Evolutionary conservation across 2,888 invertebrate genomes (phyloP).

Genomic region (Eurois occulta): DNA sequence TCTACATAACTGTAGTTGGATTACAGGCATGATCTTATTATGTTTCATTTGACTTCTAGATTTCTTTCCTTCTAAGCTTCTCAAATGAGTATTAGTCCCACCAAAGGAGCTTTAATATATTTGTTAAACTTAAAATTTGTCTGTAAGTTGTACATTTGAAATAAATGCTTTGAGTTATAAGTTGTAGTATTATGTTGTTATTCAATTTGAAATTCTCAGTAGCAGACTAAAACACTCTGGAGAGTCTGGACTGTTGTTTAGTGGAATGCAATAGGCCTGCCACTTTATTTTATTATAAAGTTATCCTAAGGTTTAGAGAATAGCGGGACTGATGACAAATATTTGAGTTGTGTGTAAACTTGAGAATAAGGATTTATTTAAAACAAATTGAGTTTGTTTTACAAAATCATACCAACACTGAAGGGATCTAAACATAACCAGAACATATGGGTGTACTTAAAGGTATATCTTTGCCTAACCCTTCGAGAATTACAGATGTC

Average conservation of each 20-base stretch:
- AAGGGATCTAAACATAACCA: not conserved
- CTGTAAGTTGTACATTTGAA: not conserved
- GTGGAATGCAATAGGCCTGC: not conserved
- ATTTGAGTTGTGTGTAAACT: not conserved
- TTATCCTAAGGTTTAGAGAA: not conserved
- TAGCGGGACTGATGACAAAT: not conserved
- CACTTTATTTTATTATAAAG: not conserved
- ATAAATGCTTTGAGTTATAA: no score
- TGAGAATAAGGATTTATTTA: not conserved
- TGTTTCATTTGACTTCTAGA: not conserved
- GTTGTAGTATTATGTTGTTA: not conserved
- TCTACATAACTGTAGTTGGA: not conserved
- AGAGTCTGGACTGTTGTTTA: not conserved
- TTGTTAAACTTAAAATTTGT: not conserved
- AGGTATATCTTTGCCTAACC: not conserved
- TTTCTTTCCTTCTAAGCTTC: not conserved
- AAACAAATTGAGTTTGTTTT: not conserved
- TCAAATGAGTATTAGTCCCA: not conserved
- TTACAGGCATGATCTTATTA: not conserved
- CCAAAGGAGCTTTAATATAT: not conserved
- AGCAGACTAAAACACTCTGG: not conserved
- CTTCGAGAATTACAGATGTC: not conserved
- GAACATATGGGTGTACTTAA: not conserved
- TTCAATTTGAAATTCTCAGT: not conserved
- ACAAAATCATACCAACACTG: not conserved